Evolutionary conservation across 2,113 vertebrate species (phyloP).

Genomic region (Ammodytes marinus): DNA sequence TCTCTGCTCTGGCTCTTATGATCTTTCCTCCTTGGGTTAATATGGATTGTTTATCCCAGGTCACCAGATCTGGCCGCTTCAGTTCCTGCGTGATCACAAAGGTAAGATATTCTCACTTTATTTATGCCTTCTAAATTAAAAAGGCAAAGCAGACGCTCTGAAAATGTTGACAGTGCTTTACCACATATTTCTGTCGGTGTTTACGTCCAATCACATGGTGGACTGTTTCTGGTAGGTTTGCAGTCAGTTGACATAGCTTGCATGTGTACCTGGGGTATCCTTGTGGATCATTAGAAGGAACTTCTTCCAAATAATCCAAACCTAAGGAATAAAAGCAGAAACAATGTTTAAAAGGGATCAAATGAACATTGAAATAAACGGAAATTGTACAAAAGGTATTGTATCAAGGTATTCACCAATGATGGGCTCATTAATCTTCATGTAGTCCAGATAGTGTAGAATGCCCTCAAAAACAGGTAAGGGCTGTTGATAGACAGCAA

Average conservation of each 20-base stretch:
- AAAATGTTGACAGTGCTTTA: constrained; percentile 49
- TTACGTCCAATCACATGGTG: constrained; percentile 83
- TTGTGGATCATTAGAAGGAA: constrained; percentile 53
- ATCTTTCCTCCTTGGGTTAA: constrained; percentile 72
- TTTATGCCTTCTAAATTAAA: not conserved
- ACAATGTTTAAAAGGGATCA: not conserved
- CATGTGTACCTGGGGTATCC: constrained; percentile 74
- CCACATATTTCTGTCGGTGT: constrained; percentile 86
- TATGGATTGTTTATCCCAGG: constrained; percentile 69
- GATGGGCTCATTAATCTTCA: constrained; percentile 84
- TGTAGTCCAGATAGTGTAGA: constrained; percentile 79
- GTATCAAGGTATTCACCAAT: constrained; percentile 74
- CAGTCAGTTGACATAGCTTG: constrained; percentile 68
- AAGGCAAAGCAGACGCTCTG: not conserved
- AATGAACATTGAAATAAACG: not conserved
- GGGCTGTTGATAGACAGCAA: constrained; percentile 22
- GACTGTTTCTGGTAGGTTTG: constrained; percentile 71
- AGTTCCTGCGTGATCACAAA: constrained; percentile 66
- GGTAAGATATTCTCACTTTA: not conserved
- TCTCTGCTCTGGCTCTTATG: constrained; percentile 79
- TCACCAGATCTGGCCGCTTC: constrained; percentile 82
- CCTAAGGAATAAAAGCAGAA: constrained; percentile 64
- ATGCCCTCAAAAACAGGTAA: constrained; percentile 79
- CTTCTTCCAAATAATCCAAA: constrained; percentile 74
- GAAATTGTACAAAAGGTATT: not conserved